Base-by-base conservation (phyloP, 2,888 invertebrate genomes). In the Embidobia sp. region DNA sequence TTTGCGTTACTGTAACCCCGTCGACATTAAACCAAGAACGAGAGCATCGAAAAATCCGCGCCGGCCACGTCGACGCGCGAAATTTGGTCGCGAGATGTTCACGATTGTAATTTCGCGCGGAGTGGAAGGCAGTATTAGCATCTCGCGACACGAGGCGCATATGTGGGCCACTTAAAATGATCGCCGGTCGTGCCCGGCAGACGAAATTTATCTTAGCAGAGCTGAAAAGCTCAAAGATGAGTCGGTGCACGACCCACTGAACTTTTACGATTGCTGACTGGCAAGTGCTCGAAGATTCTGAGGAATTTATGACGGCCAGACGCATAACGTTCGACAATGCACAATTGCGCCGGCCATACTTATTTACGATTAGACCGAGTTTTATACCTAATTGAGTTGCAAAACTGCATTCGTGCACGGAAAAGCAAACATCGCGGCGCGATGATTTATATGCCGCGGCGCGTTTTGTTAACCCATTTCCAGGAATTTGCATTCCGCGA, bases 131-230 rank as follows among this genome's bases (percentile, higher is more conserved):
- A n/a, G n/a, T n/a, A n/a, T n/a, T n/a, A n/a, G n/a, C n/a, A n/a
- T n/a, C n/a, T n/a, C n/a, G n/a, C n/a, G n/a, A n/a, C n/a, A n/a
- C n/a, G n/a, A n/a, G n/a, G 22, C 46, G 37, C 37, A 27, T 57
- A 67, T 75, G 63, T 51, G 64, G 57, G 33, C 63, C 64, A 76
- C 76, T 76, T 76, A 69, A 64, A 76, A 70, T 69, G 51, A 55
- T 63, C 46, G 35, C 63, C 63, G 53, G 53, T 48, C 49, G 61
- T 46, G 11, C 29, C 55, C 55, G 35, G 37, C 48, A 22, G 59
- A 49, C 51, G 53, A 46, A 63, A 22, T 22, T 22, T 22, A 22
- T 22, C 22, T 22, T 22, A 22, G 3, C 22, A 6, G 3, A 22
- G 22, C 22, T 22, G 22, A 4, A 22, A 22, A 22, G 3, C 22